Evolutionary conservation across 1,140 invertebrate genomes (phyloP).

Genomic region (Plodia interpunctella): DNA sequence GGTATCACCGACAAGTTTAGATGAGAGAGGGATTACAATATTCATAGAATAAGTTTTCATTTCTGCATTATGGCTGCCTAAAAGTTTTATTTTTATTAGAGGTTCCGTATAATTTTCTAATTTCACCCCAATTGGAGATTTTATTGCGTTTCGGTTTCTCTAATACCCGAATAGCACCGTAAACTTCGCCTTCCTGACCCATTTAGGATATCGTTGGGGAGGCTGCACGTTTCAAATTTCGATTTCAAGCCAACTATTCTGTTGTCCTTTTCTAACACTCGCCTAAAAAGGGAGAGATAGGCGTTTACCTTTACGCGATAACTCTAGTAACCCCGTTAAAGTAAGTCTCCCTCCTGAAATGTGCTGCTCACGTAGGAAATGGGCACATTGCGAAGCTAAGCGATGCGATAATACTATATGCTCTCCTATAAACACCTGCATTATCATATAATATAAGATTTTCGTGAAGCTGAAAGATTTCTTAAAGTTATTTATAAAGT

Average conservation of each 20-base stretch:
- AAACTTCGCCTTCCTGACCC: slow-evolving; percentile 75
- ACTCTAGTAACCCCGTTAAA: slow-evolving; percentile 38
- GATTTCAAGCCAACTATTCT: slow-evolving; percentile 33
- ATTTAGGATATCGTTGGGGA: slow-evolving; percentile 64
- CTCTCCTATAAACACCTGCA: neutral
- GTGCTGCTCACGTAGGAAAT: slow-evolving; percentile 2
- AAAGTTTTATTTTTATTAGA: slow-evolving; percentile 10
- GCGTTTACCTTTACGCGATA: slow-evolving; percentile 32
- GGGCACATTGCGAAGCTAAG: neutral
- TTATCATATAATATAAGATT: neutral
- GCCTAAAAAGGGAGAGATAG: slow-evolving; percentile 32
- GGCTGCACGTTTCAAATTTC: slow-evolving; percentile 52
- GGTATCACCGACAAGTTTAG: too few species aligned
- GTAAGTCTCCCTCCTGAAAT: slow-evolving; percentile 22
- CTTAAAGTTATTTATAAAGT: too few species aligned
- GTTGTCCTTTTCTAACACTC: slow-evolving; percentile 7
- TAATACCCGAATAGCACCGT: slow-evolving; percentile 58
- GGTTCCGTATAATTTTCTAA: slow-evolving; percentile 65
- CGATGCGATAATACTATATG: neutral
- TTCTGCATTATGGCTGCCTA: neutral
- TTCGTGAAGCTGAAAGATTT: neutral
- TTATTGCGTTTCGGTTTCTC: slow-evolving; percentile 67
- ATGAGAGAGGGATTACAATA: too few species aligned
- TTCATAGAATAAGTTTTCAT: too few species aligned
- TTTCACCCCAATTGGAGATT: slow-evolving; percentile 55